Percentiles rank a stretch among this genome's conserved stretches.
These are phyloP conservation scores for Rhorus exstirpatorius DNA, from an alignment of 2,888 invertebrate genomes.

Conservation along the genomic window DNA sequence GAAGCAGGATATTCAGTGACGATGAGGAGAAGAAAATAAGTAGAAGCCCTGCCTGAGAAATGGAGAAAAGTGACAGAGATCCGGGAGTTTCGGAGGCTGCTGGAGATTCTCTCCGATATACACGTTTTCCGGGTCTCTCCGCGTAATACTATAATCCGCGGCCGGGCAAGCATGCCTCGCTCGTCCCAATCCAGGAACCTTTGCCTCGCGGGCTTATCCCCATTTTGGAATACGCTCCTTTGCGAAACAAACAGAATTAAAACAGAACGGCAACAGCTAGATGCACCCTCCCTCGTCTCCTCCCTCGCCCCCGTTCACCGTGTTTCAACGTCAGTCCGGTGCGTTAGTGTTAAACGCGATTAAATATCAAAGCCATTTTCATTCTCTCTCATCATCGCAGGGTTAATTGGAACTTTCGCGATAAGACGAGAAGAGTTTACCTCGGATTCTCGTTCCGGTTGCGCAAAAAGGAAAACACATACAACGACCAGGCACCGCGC, in stretches of 20 bases:
- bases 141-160: slow-evolving; percentile 71
- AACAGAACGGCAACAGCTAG: slow-evolving; percentile 73
- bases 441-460: slow-evolving; percentile 15
- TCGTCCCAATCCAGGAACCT: slow-evolving; percentile 67
- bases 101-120: slow-evolving; percentile 57
- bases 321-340: slow-evolving; percentile 42
- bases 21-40: slow-evolving; percentile 26
- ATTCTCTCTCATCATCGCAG: slow-evolving; percentile 61
- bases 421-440: slow-evolving; percentile 38
- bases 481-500: slow-evolving; percentile 2
- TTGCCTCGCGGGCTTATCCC: slow-evolving; percentile 50
- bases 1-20: slow-evolving; percentile 19
- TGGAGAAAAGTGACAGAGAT: slow-evolving; percentile 49
- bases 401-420: slow-evolving; percentile 49
- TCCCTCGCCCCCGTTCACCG: slow-evolving; percentile 52
- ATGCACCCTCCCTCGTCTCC: slow-evolving; percentile 15
- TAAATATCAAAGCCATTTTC: slow-evolving; percentile 83
- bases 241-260: slow-evolving; percentile 83
- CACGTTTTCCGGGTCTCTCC: slow-evolving; percentile 60
- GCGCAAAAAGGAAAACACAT: slow-evolving; percentile 11
- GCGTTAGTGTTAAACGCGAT: slow-evolving; percentile 82
- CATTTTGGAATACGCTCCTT: slow-evolving; percentile 74
- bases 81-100: slow-evolving; percentile 22
- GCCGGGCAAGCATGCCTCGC: slow-evolving; percentile 61
- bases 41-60: slow-evolving; percentile 11